These are phyloP conservation scores for Tridacna gigas DNA, from an alignment of 2,888 invertebrate species.

Conservation along the genomic window DNA sequence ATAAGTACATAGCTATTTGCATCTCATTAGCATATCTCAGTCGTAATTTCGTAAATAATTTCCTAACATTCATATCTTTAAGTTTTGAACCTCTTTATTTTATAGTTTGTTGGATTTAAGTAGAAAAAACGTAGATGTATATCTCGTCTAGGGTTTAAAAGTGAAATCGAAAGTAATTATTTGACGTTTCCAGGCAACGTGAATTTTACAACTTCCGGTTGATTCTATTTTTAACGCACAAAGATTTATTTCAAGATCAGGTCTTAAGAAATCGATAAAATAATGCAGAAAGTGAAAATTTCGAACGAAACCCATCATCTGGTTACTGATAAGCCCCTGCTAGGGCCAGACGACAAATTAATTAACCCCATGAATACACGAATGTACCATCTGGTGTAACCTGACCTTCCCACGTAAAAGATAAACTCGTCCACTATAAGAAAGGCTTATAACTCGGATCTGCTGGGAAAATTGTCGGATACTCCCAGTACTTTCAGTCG, in stretches of 20 bases:
- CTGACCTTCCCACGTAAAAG: slow-evolving; percentile 22
- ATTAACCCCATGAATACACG: background rate
- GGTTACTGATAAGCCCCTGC: too few species aligned
- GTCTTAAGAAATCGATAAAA: background rate
- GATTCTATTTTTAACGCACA: background rate
- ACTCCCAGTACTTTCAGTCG: slow-evolving; percentile 44
- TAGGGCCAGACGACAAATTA: background rate
- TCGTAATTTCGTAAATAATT: background rate
- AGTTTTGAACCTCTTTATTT: background rate
- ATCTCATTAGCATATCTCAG: slow-evolving; percentile 21
- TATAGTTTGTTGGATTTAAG: background rate
- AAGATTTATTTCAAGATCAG: background rate
- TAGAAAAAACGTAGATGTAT: too few species aligned
- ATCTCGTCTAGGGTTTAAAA: background rate
- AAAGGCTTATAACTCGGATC: slow-evolving; percentile 38
- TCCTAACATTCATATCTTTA: background rate
- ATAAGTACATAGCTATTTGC: slow-evolving; percentile 25
- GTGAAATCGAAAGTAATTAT: slow-evolving; percentile 12
- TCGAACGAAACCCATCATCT: too few species aligned
- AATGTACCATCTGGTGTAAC: slow-evolving; percentile 20
- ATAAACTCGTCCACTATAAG: slow-evolving; percentile 50
- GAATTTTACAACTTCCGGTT: slow-evolving; percentile 11
- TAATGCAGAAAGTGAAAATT: too few species aligned
- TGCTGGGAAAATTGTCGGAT: slow-evolving; percentile 38
- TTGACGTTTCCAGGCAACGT: slow-evolving; percentile 17